Conservation (phyloP, 2,113 vertebrate genomes). For the Protomyctophum bolini region DNA sequence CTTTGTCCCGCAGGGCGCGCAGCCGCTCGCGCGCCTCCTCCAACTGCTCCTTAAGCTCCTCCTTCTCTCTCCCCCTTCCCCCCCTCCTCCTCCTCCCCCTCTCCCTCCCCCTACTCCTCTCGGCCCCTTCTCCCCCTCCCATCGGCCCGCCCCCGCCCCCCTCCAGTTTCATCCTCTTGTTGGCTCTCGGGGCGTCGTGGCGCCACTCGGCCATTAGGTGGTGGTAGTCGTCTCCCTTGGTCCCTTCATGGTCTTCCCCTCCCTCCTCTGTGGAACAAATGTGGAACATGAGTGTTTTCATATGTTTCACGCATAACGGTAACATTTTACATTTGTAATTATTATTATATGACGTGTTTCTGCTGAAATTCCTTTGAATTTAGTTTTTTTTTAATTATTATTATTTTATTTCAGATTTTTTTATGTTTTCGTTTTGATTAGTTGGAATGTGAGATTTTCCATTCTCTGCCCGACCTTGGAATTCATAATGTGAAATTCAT, state of each 20-base stretch:
- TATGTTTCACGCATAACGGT: too few species aligned
- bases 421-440: too few species aligned
- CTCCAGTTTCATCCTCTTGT: conserved; percentile 76
- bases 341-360: too few species aligned
- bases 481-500: too few species aligned
- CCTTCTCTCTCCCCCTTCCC: conserved; percentile 70
- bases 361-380: too few species aligned
- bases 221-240: conserved; percentile 7
- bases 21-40: conserved; percentile 78
- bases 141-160: conserved; percentile 33
- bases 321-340: too few species aligned
- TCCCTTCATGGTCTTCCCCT: conserved; percentile 14
- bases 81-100: conserved; percentile 55
- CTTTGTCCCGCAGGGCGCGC: conserved; percentile 78
- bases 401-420: too few species aligned
- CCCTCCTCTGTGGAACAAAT: conserved; percentile 29
- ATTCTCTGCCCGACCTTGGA: too few species aligned
- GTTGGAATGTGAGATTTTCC: too few species aligned
- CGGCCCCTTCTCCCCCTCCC: conserved; percentile 37
- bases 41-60: conserved; percentile 80
- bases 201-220: conserved; percentile 57
- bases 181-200: conserved; percentile 67
- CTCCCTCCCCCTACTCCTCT: conserved; percentile 35
- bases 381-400: too few species aligned
- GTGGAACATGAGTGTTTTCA: too few species aligned